Evolutionary conservation across 2,797 vertebrate species (phyloP).

Genomic region (Psittacula echo): DNA sequence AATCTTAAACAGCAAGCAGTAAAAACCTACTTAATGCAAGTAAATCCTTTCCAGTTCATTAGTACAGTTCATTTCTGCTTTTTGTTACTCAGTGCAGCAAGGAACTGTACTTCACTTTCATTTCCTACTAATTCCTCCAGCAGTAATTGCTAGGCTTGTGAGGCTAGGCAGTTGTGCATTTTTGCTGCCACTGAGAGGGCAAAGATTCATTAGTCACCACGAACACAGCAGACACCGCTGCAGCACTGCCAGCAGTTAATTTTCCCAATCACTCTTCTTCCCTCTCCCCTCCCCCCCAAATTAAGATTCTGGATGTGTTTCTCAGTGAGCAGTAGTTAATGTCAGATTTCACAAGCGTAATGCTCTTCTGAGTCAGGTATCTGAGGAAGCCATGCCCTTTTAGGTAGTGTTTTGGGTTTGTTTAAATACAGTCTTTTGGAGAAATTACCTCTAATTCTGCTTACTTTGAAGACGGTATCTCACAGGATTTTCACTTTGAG

Average conservation of each 20-base stretch:
- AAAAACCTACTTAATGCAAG: background rate
- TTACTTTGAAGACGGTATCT: conserved; percentile 60
- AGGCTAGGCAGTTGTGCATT: conserved; percentile 1
- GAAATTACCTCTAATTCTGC: conserved; percentile 61
- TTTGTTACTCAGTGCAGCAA: background rate
- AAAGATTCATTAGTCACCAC: conserved; percentile 10
- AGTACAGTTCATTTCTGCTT: background rate
- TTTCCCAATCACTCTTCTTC: background rate
- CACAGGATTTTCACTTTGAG: conserved; percentile 63
- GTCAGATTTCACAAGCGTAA: conserved; percentile 35
- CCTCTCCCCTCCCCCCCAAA: background rate
- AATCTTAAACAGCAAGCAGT: background rate
- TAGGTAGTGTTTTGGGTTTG: background rate
- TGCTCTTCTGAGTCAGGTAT: background rate
- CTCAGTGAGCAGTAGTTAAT: conserved; percentile 10
- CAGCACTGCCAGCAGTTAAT: conserved; percentile 17
- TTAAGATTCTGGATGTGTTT: conserved; percentile 56
- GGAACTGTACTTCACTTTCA: background rate
- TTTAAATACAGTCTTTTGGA: conserved; percentile 14
- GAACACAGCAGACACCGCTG: background rate
- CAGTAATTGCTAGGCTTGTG: background rate
- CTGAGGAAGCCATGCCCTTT: conserved; percentile 18
- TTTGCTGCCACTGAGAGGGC: conserved; percentile 31
- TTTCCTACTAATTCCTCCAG: background rate
- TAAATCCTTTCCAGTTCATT: background rate